Evolutionary conservation across 2,888 invertebrate species (phyloP), one percentile per base, ranked within the genome.

Genomic region (Lysandra coridon): DNA sequence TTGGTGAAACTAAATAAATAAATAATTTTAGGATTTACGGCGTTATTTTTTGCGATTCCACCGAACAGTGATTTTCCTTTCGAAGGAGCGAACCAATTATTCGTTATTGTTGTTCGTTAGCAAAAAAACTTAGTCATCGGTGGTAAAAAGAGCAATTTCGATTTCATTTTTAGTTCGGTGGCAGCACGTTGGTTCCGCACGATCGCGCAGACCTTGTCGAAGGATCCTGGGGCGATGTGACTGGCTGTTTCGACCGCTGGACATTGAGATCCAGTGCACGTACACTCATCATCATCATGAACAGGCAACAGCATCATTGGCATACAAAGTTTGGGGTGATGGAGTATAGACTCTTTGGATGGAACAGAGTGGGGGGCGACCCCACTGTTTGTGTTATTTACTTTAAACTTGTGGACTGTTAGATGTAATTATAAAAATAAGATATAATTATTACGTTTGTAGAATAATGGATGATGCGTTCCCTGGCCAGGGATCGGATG

Each of bases 221-320:
- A 85, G 86, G 89, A 88, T 92, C 93, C 92, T 90, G 90, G 84
- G 87, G 84, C 86, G 91, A 91, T 93, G 92, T 93, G 93, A 92
- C 92, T 92, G 92, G 92, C 88, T 91, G 92, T 86, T 84, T 33
- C 33, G 33, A 69, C 69, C 57, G 57, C 57, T 57, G 23, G 12
- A 5, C 33, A 69, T 69, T 33, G 69, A 69, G 33, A 69, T 69
- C 69, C 14, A 17, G 14, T 64, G 14, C 69, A 69, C 64, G 62
- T 62, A 62, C 62, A 30, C 23, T 10, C 69, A 69, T 69, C 12
- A 69, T 69, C 69, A 69, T 69, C 69, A 69, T 30, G 3, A 10
- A 23, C 23, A 23, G 23, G 23, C 23, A 23, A 23, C 23, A 23
- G 14, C 30, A 14, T 5, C n/a, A 17, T n/a, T 37, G 37, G 40